Conservation (phyloP, 2,797 vertebrate species). For the Crocidura indochinensis region DNA sequence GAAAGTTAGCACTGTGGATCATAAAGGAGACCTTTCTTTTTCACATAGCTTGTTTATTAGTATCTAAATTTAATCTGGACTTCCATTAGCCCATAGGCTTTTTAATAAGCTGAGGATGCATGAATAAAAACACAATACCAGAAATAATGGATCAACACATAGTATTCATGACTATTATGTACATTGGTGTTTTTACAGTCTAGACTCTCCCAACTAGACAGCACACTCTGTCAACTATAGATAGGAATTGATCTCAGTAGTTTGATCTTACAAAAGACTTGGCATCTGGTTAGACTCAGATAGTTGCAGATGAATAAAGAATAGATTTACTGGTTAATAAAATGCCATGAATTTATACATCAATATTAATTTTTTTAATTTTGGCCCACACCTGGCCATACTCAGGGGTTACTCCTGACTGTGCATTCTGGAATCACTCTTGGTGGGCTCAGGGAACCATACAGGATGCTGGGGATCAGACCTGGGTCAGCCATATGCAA, state of each 20-base stretch:
- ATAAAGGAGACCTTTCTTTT: neutral
- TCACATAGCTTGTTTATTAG: conserved; percentile 13
- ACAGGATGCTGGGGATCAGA: no score
- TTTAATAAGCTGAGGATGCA: neutral
- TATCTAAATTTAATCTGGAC: neutral
- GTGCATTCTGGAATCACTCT: no score
- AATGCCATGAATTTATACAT: conserved; percentile 9
- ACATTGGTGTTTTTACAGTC: neutral
- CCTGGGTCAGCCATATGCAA: no score
- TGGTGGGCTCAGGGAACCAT: no score
- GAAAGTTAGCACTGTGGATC: no score
- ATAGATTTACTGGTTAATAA: neutral
- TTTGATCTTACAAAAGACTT: neutral
- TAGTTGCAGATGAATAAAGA: neutral
- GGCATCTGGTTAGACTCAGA: neutral
- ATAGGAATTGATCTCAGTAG: no score
- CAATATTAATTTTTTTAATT: conserved; percentile 9
- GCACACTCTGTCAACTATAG: neutral
- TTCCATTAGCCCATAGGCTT: neutral
- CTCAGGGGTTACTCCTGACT: no score
- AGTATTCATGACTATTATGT: neutral
- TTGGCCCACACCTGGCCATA: no score
- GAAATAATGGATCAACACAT: neutral
- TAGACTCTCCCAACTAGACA: neutral
- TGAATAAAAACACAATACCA: neutral